Base-by-base conservation (phyloP, 37 sponge, comb jelly and placozoan species). In the Bolinopsis microptera region DNA sequence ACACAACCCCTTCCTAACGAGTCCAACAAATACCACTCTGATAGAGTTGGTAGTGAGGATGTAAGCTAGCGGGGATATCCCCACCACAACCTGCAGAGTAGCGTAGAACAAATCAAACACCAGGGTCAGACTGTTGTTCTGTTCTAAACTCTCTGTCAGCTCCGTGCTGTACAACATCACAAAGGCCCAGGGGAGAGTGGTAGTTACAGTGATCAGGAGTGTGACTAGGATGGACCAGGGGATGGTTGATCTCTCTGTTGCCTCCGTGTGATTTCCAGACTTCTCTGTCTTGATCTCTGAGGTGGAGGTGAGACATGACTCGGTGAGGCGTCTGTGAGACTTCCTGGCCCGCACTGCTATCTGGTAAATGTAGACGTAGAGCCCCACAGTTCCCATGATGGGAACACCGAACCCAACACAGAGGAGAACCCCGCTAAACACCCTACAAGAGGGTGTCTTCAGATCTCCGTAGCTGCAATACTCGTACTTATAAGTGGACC, bases 91-190 rank as follows among this genome's bases (percentile, higher is more conserved):
- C 33, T 77, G 80, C 36, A 77, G 80, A 35, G 21, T 18, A 0
- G 80, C 28, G 35, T 77, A 77, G 80, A 77, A 77, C 35, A 77
- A 0, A 32, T 77, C 80, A 34, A 77, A 77, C 33, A 77, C 27
- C 33, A 18, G 9, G 18, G 80, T 34, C 36, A 77, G 35, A 36
- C 21, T 8, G 5, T 32, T 18, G 18, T 18, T 32, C 37, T 35
- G 18, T 1, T 2, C 33, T 0, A 77, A 16, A 3, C 1, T 32
- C 21, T 27, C 21, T 16, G 5, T 77, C 13, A 77, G 28, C 35
- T 35, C 37, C 18, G 21, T 36, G 21, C 33, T 77, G 21, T 32
- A 32, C 21, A 77, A 27, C 0, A 32, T 31, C 5, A 32, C 3
- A 32, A 77, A 32, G 21, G 36, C 80, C 80, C 80, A 77, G 80